Base-by-base conservation (phyloP, 2,113 vertebrate species). In the Gymnocephalus cernua region DNA sequence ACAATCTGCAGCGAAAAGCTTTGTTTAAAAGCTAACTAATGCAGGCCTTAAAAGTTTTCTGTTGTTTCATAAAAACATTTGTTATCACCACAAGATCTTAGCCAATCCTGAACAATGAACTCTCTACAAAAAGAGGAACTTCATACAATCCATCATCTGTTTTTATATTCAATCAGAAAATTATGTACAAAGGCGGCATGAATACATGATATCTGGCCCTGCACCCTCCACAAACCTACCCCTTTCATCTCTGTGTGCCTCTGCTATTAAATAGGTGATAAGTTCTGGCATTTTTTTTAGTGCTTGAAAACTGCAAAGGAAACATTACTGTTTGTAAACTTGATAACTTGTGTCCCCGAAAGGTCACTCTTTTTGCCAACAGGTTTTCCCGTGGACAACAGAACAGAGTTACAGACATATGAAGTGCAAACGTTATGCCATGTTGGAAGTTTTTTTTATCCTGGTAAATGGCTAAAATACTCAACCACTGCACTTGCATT, bases 141-240 rank as follows among this genome's bases (percentile, higher is more conserved):
- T 84, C 86, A 69, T 77, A 88, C 86, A 90, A 77, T 86, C 84
- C 79, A 77, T 88, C 86, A 65, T 73, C 72, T 32, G 61, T 29
- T 64, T 87, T 79, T 67, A 88, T 80, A 74, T 27, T 84, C 68
- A 69, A 87, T 82, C 88, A 74, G 68, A 90, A 86, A 86, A 91
- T 44, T 90, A 85, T 93, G 88, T 92, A 93, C 88, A 93, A 92
- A 91, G 86, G 80, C 91, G 91, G 88, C 91, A 92, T 88, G 62
- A 81, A 87, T 66, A 68, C 68, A 67, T 25, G 2, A 53, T 11
- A 56, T 73, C 81, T 69, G 75, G 84, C 44, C 79, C 56, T 71
- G 74, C 58, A 32, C 13, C 53, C 32, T 70, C 57, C 61, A 70
- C 65, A 48, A 45, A 32, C 63, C 23, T 35, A 9, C 23, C 38